These are phyloP conservation scores for Morelia viridis DNA, from an alignment of 2,797 vertebrate genomes.

Conservation along the genomic window DNA sequence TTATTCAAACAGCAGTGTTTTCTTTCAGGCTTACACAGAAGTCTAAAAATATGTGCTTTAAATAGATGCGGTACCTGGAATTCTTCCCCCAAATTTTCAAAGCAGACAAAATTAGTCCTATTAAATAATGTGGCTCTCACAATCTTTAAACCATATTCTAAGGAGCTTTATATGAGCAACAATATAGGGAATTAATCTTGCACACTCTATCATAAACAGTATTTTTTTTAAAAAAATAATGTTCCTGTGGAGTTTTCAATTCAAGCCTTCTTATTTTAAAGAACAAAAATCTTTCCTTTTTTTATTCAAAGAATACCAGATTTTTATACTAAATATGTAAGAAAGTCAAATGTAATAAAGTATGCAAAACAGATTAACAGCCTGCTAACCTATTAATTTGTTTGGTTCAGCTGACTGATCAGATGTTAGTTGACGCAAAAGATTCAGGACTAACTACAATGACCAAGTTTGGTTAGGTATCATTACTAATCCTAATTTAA, in stretches of 20 bases:
- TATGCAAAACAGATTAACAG: fast-evolving
- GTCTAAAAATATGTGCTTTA: no score
- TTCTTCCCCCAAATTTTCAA: no score
- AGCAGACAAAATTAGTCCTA: no score
- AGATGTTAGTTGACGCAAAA: slow-evolving; percentile 27
- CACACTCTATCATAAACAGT: not conserved
- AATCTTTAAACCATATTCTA: not conserved
- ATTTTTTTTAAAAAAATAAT: not conserved
- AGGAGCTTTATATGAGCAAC: no score
- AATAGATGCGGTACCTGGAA: no score
- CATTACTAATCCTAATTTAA: slow-evolving; percentile 18
- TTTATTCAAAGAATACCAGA: slow-evolving; percentile 6
- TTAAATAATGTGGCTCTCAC: not conserved
- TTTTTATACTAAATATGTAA: slow-evolving; percentile 15
- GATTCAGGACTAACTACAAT: not conserved
- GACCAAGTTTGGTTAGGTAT: slow-evolving; percentile 18
- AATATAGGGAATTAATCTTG: not conserved
- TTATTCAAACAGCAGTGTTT: no score
- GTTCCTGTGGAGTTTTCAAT: not conserved
- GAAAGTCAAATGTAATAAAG: slow-evolving; percentile 28
- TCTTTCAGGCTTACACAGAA: no score
- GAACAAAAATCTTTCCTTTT: slow-evolving; percentile 17
- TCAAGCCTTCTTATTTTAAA: not conserved
- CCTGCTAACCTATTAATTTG: slow-evolving; percentile 8
- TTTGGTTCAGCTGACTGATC: slow-evolving; percentile 28